Percentiles rank a stretch among this genome's conserved stretches.
These are phyloP conservation scores for Drosophila virilis DNA, from an alignment of 1,140 invertebrate species.

Conservation along the genomic window DNA sequence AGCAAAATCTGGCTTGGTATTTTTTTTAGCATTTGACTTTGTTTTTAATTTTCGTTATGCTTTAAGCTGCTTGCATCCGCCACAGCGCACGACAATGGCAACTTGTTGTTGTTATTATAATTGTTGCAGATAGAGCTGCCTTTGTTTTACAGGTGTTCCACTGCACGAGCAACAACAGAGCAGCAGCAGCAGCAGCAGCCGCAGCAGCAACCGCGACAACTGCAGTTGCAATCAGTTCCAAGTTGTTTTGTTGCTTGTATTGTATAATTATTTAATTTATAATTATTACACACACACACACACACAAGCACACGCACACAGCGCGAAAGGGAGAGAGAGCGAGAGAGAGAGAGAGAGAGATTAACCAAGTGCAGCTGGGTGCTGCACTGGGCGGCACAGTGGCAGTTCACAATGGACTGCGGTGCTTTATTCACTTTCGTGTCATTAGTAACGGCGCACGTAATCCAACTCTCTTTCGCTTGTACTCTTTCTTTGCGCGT, in stretches of 20 bases:
- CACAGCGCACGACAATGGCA: conserved; percentile 56
- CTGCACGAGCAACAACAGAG: conserved; percentile 63
- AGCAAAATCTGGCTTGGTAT: conserved; percentile 40
- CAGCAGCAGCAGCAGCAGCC: conserved; percentile 41
- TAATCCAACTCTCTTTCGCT: conserved; percentile 60
- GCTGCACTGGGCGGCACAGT: conserved; percentile 26
- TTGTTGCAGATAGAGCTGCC: conserved; percentile 62
- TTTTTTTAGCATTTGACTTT: conserved; percentile 36
- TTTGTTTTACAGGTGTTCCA: conserved; percentile 82
- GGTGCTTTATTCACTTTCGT: conserved; percentile 77
- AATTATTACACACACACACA: conserved; percentile 59
- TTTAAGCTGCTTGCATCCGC: conserved; percentile 62
- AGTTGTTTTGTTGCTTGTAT: conserved; percentile 75
- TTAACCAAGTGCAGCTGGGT: conserved; percentile 22
- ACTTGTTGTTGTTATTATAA: conserved; percentile 33
- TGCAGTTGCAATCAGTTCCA: conserved; percentile 68
- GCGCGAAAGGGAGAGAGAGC: conserved; percentile 19
- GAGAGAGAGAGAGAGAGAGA: conserved; percentile 25
- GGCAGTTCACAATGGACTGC: conserved; percentile 34
- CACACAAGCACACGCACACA: conserved; percentile 11
- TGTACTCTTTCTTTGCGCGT: conserved; percentile 16
- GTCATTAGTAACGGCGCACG: conserved; percentile 79
- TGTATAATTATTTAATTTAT: conserved; percentile 83
- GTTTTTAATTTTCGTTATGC: conserved; percentile 47
- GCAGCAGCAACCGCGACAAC: conserved; percentile 29